Base-by-base conservation (phyloP, 2,888 invertebrate genomes). In the Andrena trimmerana region DNA sequence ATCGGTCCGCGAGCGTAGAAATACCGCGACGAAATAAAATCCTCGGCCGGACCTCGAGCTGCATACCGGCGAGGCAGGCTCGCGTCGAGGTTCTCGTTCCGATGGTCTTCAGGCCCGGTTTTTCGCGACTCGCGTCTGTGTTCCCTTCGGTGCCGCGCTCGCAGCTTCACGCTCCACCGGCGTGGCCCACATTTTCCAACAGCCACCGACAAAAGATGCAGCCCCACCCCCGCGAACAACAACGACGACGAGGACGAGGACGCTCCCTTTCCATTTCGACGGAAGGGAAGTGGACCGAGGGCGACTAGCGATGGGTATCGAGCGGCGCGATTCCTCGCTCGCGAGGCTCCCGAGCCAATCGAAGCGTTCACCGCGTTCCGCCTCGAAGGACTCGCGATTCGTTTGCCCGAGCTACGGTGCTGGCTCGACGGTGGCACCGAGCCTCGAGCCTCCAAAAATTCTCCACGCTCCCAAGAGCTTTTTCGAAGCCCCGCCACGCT, bases 141-240 rank as follows among this genome's bases (percentile, higher is more conserved):
- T 48, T 57, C 50, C 36, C n/a, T n/a, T 27, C 69, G 60, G 13
- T 1, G 20, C 29, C 36, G 24, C 52, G 16, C 52, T 24, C 57
- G 66, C 74, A 50, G 62, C 71, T 77, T 81, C 68, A 54, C 71
- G 81, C 52, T 54, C 52, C 59, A 54, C 36, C 62, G 59, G 60
- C 7, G 63, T 65, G 82, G 63, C 72, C 82, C 63, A 65, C 68
- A 79, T 79, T 75, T 75, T 69, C 79, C 72, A 66, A 54, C 83
- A 57, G 72, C 84, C 72, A 70, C 50, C 50, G 72, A 76, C 72
- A 54, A 78, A 77, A 71, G 67, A 75, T 24, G 29, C 20, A 31
- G 27, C 31, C n/a, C 69, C 31, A 13, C 1, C n/a, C 31, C 6
- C 50, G 66, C 60, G 59, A 50, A 36, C 68, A 31, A 48, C 54